A percentile compares a stretch with the other conserved stretches of the same genome.
Conservation (phyloP, 2,797 vertebrate species). For the Sebastes itinus region DNA sequence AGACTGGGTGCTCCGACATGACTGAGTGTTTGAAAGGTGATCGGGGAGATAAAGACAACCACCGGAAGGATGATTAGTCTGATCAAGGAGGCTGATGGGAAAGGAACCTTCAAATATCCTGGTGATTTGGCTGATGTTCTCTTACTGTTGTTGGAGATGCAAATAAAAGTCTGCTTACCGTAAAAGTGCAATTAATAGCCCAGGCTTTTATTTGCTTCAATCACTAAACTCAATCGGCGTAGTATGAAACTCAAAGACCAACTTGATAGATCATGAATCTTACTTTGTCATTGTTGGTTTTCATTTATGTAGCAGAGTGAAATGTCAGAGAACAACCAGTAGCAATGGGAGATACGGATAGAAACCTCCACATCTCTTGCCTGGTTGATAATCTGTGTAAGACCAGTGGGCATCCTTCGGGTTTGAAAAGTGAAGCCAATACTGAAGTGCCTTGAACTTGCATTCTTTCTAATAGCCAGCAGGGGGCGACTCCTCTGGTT, state of each 20-base stretch:
- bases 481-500: too few species aligned
- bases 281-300: neutral
- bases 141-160: neutral
- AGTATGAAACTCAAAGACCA: neutral
- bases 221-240: too few species aligned
- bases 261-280: neutral
- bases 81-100: constrained; percentile 46
- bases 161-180: neutral
- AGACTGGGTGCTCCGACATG: constrained; percentile 54
- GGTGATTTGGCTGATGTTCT: constrained; percentile 18
- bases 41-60: constrained; percentile 50
- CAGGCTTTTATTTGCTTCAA: too few species aligned
- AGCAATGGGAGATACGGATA: neutral
- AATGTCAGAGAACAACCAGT: neutral
- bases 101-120: constrained; percentile 15
- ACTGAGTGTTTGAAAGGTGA: constrained; percentile 54
- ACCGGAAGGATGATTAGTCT: constrained; percentile 59
- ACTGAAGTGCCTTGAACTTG: too few species aligned
- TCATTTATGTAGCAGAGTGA: neutral
- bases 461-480: too few species aligned
- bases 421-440: too few species aligned
- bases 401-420: too few species aligned
- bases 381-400: too few species aligned
- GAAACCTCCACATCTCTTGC: too few species aligned
- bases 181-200: too few species aligned